Conservation (phyloP, 2,113 vertebrate species). For the Aleadryas rufinucha region DNA sequence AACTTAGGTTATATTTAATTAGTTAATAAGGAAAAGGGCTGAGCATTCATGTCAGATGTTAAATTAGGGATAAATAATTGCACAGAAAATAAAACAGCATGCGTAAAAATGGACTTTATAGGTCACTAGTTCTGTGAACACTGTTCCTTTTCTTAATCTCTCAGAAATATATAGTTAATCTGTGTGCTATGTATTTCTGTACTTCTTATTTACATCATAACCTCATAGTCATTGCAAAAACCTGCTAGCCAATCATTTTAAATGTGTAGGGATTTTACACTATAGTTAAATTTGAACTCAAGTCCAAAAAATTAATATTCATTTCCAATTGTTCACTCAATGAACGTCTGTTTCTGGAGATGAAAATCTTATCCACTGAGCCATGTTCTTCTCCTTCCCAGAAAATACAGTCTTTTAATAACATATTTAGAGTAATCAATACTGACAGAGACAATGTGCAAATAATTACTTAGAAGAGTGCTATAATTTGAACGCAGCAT, state of each 20-base stretch:
- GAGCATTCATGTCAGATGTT: not conserved
- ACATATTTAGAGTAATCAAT: not conserved
- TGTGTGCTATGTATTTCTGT: not conserved
- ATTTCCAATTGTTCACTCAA: not conserved
- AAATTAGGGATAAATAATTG: not conserved
- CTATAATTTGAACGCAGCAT: constrained; percentile 6
- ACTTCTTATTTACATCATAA: not conserved
- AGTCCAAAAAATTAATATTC: not conserved
- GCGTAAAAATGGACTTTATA: not conserved
- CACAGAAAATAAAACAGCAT: not conserved
- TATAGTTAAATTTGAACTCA: not conserved
- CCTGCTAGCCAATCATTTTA: not conserved
- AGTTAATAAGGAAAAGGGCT: not conserved
- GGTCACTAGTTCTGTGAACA: not conserved
- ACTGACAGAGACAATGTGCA: not conserved
- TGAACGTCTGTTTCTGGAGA: not conserved
- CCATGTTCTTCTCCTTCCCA: not conserved
- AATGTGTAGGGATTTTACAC: not conserved
- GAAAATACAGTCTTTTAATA: not conserved
- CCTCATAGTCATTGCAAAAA: not conserved
- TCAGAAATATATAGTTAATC: not conserved
- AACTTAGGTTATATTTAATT: not conserved
- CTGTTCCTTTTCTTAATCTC: not conserved
- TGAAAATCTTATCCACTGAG: not conserved
- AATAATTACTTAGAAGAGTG: not conserved